Evolutionary conservation across 2,888 invertebrate genomes (phyloP), one percentile per base, ranked within the genome.

Genomic region (Mycogona germanica): DNA sequence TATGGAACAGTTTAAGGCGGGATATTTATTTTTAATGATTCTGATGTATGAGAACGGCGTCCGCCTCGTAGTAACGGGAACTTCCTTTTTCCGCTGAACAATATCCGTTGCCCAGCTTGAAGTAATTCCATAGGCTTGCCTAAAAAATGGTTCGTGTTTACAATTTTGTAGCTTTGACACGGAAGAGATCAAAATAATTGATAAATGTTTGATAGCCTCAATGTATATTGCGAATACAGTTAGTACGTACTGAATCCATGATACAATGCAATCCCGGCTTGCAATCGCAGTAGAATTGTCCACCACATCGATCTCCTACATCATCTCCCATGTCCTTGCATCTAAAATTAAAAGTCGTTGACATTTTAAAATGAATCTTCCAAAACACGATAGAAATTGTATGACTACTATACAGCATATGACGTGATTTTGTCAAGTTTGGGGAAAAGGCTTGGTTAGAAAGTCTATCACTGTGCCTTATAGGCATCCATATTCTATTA

Each of bases 231-330:
- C 3, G 23, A 5, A 44, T 7, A 5, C 9, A 23, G 26, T 2
- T n/a, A 3, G 35, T 19, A 28, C 26, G 5, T 47, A 47, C 47
- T 32, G 32, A 26, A 38, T 49, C 37, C n/a, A 14, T 23, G 25
- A 26, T 38, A 23, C 49, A 49, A 7, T 14, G 5, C 23, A 49
- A 28, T 37, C 49, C 49, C 6, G 23, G 21, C 25, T 35, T 14
- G 19, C 49, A 49, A 26, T 23, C 49, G 17, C 49, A 49, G 29
- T 23, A 23, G 38, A 49, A 49, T 19, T 49, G 49, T 14, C 49
- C 49, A 17, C 49, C 49, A 17, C 49, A 49, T 9, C 35, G 49
- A 23, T 49, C 49, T n/a, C 49, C 49, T 17, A 37, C 49, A 23
- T 49, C 49, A 19, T 49, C 49, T 9, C 49, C 49, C 12, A 12